phyloP scores from a whole-genome alignment of 1,140 invertebrate genomes.

The Megalonaias nervosa region DNA sequence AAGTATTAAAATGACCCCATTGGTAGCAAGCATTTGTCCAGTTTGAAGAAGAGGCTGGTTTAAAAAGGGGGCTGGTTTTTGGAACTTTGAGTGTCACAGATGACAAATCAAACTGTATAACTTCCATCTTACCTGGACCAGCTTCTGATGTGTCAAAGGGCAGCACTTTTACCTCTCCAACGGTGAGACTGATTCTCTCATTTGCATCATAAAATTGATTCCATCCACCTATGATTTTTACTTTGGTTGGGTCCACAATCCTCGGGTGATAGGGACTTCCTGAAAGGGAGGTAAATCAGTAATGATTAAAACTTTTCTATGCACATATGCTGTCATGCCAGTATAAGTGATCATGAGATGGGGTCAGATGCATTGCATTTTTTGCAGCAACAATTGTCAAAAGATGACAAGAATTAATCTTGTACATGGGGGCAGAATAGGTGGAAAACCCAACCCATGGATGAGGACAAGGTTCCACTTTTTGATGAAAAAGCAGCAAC shows the following conservation, averaged over 20 bases:
- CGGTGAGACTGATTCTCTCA: slow-evolving; percentile 79
- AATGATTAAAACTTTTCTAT: neutral
- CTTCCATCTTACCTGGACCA: slow-evolving; percentile 75
- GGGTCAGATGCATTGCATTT: neutral
- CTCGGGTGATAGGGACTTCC: slow-evolving; percentile 83
- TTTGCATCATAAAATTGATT: slow-evolving; percentile 82
- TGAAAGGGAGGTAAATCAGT: slow-evolving; percentile 36
- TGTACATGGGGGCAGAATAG: no score
- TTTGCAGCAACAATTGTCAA: no score
- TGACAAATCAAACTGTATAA: neutral
- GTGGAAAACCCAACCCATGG: no score
- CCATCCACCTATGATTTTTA: slow-evolving; percentile 77
- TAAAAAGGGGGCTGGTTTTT: no score
- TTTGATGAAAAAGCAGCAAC: no score
- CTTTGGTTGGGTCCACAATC: slow-evolving; percentile 81
- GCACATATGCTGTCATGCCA: neutral
- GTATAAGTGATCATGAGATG: neutral
- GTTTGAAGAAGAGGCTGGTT: no score
- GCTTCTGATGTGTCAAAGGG: slow-evolving; percentile 78
- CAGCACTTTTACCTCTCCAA: slow-evolving; percentile 75
- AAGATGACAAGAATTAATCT: no score
- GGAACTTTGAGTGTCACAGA: no score
- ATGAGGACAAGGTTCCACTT: no score
- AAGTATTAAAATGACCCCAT: no score
- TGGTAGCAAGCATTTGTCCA: no score